phyloP scores from a whole-genome alignment of 2,797 vertebrate species.

The Eutrigla gurnardus region DNA sequence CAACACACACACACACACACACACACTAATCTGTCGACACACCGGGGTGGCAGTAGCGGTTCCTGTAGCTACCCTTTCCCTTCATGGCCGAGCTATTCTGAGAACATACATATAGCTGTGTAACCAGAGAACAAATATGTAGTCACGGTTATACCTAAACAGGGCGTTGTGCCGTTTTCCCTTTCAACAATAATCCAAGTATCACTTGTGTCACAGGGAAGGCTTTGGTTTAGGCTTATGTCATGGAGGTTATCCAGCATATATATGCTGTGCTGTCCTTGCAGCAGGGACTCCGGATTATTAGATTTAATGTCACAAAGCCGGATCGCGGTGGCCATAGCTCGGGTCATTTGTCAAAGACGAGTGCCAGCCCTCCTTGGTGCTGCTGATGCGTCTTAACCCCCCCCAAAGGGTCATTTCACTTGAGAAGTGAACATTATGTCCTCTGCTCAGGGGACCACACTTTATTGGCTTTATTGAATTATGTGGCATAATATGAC shows the following conservation, averaged over 20 bases:
- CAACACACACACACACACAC: conserved; percentile 2
- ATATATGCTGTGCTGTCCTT: conserved; percentile 45
- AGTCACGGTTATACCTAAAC: neutral
- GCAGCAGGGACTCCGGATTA: conserved; percentile 60
- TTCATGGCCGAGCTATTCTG: conserved; percentile 5
- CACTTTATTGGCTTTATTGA: conserved; percentile 66
- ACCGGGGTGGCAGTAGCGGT: conserved; percentile 13
- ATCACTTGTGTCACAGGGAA: conserved; percentile 2
- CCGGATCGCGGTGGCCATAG: conserved; percentile 40
- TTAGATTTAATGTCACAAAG: conserved; percentile 74
- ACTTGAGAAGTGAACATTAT: conserved; percentile 60
- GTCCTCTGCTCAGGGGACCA: conserved; percentile 48
- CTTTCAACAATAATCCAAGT: conserved; percentile 1
- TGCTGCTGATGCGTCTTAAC: conserved; percentile 58
- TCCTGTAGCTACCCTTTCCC: neutral
- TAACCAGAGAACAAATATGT: conserved; percentile 14
- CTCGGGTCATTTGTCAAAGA: conserved; percentile 68
- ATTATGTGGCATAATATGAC: conserved; percentile 62
- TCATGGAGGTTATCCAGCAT: conserved; percentile 39
- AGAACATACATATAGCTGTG: neutral
- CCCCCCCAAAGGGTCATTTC: conserved; percentile 58
- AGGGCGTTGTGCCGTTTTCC: neutral
- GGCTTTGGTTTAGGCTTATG: conserved; percentile 12
- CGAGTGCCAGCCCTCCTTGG: conserved; percentile 38
- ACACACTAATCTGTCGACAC: conserved; percentile 26